Base-by-base conservation (phyloP, 2,888 invertebrate genomes). In the Dryococelus australis region DNA sequence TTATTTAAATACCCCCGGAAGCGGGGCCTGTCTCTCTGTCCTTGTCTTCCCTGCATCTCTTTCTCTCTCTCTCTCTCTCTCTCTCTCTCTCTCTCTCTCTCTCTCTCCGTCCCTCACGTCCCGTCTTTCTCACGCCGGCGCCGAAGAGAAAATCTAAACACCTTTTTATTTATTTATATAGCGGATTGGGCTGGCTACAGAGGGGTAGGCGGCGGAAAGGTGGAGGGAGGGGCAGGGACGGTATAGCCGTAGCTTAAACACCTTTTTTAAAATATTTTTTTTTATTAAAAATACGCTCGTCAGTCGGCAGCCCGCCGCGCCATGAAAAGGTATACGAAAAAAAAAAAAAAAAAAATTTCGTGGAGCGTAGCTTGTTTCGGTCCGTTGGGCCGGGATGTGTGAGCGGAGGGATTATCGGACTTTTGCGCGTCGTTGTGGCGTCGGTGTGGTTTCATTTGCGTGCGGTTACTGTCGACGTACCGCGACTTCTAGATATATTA, bases 121-220 rank as follows among this genome's bases (percentile, higher is more conserved):
- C 0, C 20, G 13, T 2, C 13, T 51, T 20, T 20, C 51, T 51
- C 13, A 5, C 65, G 20, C 65, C 65, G 8, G 65, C n/a, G n/a
- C 65, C 65, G 65, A 27, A 83, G 83, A 43, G 43, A 83, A 83
- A 83, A 83, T 83, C 83, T 83, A 83, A 83, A 83, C 83, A 83
- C 83, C 83, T 83, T 83, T 83, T 83, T 83, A 83, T 83, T 83
- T 83, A 83, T 83, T 27, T 83, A 83, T 83, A 28, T 83, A 83
- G 83, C 83, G 43, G 83, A 83, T 83, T 83, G 83, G 83, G 65
- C 65, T 65, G 65, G 65, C 16, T 65, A 24, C 65, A 1, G 65
- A 65, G 65, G 24, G 65, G 65, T 35, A 3, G 65, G 16, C 8
- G 10, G 65, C 12, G 24, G 24, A 65, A 65, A 8, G 65, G 0